Conservation (phyloP, 2,888 invertebrate genomes). For the Tipula vernalis region DNA sequence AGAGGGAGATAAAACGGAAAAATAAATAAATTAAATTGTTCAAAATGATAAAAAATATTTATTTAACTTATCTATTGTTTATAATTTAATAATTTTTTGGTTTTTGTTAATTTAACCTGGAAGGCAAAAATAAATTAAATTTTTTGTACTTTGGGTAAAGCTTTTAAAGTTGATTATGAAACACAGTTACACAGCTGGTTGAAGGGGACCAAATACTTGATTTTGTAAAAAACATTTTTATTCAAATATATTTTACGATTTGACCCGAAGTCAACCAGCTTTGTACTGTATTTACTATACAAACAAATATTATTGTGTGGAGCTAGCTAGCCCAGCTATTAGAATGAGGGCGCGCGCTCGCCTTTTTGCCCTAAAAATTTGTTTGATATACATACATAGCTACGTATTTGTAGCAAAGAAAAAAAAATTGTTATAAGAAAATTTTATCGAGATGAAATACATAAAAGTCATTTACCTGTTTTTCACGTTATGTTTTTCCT, state of each 20-base stretch:
- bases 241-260: conserved; percentile 31
- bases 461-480: not conserved
- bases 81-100: not conserved
- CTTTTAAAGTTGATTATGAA: not conserved
- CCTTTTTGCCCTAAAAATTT: not conserved
- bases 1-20: not conserved
- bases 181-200: conserved; percentile 47
- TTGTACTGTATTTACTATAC: conserved; percentile 37
- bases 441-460: not conserved
- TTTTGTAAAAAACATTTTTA: conserved; percentile 22
- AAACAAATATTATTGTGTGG: not conserved
- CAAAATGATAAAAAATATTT: not conserved
- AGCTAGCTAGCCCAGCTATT: not conserved
- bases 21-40: not conserved
- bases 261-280: conserved; percentile 62
- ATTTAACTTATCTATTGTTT: conserved; percentile 4
- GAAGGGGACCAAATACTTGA: conserved; percentile 60
- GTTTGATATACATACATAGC: not conserved
- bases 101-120: not conserved
- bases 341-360: too few relatives aligned
- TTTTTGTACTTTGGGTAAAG: conserved; percentile 5
- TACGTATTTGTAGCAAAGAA: not conserved
- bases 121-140: not conserved
- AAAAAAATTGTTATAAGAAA: not conserved
- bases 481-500: not conserved